Percentiles rank a stretch among this genome's conserved stretches.
Evolutionary conservation across 2,113 vertebrate genomes (phyloP).

Genomic region (Hyaena hyaena): DNA sequence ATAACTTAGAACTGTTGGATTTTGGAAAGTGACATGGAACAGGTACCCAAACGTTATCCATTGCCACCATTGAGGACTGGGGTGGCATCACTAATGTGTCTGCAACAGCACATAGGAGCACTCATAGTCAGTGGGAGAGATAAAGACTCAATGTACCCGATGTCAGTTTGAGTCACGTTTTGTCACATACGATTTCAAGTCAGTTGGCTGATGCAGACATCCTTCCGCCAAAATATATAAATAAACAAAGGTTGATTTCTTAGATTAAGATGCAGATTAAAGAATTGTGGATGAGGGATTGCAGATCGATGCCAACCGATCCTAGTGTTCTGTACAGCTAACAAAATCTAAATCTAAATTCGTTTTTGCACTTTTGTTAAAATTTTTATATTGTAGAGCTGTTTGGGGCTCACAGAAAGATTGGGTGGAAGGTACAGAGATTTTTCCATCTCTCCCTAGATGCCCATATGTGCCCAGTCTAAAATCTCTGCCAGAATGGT

Average conservation of each 20-base stretch:
- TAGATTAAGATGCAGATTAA: not conserved
- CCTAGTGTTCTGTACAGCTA: not conserved
- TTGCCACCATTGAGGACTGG: not conserved
- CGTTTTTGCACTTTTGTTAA: not conserved
- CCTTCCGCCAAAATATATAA: not conserved
- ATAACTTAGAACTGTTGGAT: not conserved
- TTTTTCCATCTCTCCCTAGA: not conserved
- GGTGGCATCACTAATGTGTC: no score
- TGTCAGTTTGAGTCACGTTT: not conserved
- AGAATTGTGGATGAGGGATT: not conserved
- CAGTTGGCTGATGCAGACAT: not conserved
- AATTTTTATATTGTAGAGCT: not conserved
- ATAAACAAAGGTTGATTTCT: not conserved
- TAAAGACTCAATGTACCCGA: not conserved
- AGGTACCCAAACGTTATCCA: not conserved
- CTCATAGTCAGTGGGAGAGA: not conserved
- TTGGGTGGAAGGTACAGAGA: not conserved
- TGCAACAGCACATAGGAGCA: not conserved
- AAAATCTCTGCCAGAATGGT: not conserved
- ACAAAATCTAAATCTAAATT: not conserved
- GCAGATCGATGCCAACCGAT: not conserved
- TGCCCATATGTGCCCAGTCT: fast-evolving
- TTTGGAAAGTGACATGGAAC: not conserved
- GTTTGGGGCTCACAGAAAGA: not conserved
- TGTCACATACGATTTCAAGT: not conserved